These are phyloP conservation scores for Muricea muricata DNA, from an alignment of 92 coral and sea anemone species.

Conservation along the genomic window DNA sequence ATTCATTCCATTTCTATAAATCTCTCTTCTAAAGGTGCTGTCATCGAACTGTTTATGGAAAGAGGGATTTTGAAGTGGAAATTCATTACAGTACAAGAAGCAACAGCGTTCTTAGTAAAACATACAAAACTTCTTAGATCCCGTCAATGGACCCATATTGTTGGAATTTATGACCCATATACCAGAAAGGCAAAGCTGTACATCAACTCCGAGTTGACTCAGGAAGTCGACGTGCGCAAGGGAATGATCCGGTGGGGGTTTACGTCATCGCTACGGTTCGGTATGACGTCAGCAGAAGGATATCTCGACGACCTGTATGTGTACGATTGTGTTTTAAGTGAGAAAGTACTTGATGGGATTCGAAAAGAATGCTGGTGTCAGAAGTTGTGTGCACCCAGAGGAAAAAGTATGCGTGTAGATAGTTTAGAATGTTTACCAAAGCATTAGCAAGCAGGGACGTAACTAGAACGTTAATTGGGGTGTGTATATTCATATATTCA, in stretches of 20 bases:
- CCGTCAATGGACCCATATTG: constrained; percentile 26
- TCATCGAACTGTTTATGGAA: background rate
- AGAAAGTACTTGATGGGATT: constrained; percentile 13
- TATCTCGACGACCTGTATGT: constrained; percentile 32
- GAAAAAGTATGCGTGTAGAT: constrained; percentile 17
- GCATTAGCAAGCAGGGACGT: too few species aligned
- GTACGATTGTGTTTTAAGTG: constrained; percentile 29
- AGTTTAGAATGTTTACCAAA: too few species aligned
- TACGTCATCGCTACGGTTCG: constrained; percentile 3
- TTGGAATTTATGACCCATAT: constrained; percentile 19
- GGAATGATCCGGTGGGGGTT: constrained; percentile 32
- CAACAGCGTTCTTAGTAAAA: background rate
- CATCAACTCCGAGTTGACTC: background rate
- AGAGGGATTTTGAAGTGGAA: constrained; percentile 30
- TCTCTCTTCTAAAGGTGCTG: background rate
- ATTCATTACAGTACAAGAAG: constrained; percentile 6
- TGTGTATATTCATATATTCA: too few species aligned
- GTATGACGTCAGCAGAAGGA: constrained; percentile 28
- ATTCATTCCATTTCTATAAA: background rate
- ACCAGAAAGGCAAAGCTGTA: constrained; percentile 20
- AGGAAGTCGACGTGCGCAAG: background rate
- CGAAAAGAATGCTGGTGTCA: constrained; percentile 6
- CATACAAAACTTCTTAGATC: background rate
- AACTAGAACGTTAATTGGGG: too few species aligned
- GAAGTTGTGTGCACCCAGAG: constrained; percentile 40